phyloP scores from a whole-genome alignment of 2,113 vertebrate genomes.

The Poicephalus meyeri region DNA sequence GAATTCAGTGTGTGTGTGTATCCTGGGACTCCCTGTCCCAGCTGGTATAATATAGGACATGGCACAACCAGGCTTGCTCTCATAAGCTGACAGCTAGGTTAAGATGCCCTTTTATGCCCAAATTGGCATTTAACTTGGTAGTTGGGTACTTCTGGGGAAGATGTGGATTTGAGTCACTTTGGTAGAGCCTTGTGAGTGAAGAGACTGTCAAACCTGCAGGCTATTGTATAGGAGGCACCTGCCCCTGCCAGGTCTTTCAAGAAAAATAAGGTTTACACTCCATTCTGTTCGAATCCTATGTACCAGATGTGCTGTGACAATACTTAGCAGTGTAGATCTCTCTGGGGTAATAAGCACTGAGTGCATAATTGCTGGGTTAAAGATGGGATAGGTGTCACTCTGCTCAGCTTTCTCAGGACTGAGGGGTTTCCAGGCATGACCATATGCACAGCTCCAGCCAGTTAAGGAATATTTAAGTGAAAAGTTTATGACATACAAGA shows the following conservation, averaged over 20 bases:
- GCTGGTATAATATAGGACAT: background rate
- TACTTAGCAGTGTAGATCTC: background rate
- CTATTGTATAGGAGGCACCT: background rate
- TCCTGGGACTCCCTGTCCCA: background rate
- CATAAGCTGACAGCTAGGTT: background rate
- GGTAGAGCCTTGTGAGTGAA: background rate
- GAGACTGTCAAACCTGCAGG: background rate
- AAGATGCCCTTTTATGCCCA: background rate
- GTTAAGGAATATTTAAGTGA: background rate
- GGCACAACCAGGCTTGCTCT: background rate
- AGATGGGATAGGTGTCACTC: background rate
- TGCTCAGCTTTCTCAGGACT: background rate
- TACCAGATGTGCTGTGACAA: background rate
- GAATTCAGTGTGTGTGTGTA: background rate
- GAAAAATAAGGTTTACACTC: background rate
- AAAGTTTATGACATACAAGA: background rate
- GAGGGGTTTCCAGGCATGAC: background rate
- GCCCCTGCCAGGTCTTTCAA: background rate
- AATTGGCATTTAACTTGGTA: background rate
- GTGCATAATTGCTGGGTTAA: background rate
- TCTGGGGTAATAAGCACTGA: background rate
- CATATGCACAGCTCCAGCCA: background rate
- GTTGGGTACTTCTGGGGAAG: background rate
- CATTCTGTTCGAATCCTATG: background rate
- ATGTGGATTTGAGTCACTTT: background rate